Evolutionary conservation across 2,797 vertebrate species (phyloP).

Genomic region (Nannoperca obscura): DNA sequence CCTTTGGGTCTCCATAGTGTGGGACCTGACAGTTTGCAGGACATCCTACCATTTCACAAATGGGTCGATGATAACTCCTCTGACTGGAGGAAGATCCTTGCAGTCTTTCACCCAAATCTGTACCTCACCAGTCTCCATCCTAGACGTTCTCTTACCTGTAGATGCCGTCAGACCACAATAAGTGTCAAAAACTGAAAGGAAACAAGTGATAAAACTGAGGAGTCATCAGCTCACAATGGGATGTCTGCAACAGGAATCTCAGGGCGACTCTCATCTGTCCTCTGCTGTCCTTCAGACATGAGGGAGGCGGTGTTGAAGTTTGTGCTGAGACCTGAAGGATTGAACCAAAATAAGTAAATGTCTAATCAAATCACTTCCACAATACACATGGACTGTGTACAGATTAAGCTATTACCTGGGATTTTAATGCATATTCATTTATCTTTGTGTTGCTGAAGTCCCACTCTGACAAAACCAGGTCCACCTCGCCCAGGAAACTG

Average conservation of each 20-base stretch:
- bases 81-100: slow-evolving; percentile 87
- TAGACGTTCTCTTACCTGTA: slow-evolving; percentile 82
- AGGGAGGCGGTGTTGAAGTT: slow-evolving; percentile 65
- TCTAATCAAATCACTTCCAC: background rate
- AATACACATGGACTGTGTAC: background rate
- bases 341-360: background rate
- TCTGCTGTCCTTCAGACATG: slow-evolving; percentile 77
- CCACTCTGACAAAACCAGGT: slow-evolving; percentile 91
- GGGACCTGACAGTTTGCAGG: background rate
- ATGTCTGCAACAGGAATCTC: slow-evolving; percentile 87
- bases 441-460: slow-evolving; percentile 91
- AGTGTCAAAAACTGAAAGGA: background rate
- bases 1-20: background rate
- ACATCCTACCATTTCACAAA: slow-evolving; percentile 94
- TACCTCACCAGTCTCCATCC: slow-evolving; percentile 88
- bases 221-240: slow-evolving; percentile 81
- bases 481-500: slow-evolving; percentile 94
- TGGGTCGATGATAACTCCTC: slow-evolving; percentile 88
- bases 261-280: slow-evolving; percentile 92
- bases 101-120: slow-evolving; percentile 98
- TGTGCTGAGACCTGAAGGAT: slow-evolving; percentile 50
- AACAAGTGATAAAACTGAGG: background rate
- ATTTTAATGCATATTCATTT: slow-evolving; percentile 90
- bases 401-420: slow-evolving; percentile 81
- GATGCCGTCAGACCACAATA: slow-evolving; percentile 16